Conservation (phyloP, 2,888 invertebrate genomes). For the Clitarchus hookeri region DNA sequence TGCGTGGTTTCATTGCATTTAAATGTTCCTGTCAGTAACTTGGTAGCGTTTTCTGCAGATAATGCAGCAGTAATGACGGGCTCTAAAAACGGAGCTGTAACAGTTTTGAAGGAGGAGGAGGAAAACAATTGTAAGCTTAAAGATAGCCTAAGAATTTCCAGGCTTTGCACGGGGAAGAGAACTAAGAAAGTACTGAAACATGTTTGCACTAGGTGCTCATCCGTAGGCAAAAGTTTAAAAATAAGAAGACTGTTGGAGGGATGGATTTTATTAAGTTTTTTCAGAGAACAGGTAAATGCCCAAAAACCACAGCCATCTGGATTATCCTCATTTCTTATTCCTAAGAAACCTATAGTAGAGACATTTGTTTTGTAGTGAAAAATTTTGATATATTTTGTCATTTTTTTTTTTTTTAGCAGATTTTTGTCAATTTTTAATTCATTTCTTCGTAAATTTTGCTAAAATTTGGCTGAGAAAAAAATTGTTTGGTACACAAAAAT, state of each 20-base stretch:
- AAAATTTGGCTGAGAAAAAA: no score
- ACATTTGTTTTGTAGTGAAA: neutral
- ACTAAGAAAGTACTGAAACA: neutral
- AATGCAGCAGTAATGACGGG: slow-evolving; percentile 7
- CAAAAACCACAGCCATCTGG: neutral
- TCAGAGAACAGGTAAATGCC: neutral
- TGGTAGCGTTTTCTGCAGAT: neutral
- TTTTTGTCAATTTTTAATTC: no score
- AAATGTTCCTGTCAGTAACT: neutral
- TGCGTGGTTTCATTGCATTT: neutral
- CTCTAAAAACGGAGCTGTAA: neutral
- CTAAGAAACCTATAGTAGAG: neutral
- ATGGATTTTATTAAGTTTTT: neutral
- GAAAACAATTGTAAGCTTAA: neutral
- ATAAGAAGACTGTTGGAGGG: no score
- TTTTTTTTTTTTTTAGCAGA: no score
- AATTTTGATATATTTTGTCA: no score
- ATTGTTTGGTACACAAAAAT: no score
- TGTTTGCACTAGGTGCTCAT: neutral
- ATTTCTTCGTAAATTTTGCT: no score
- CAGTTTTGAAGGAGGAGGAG: neutral
- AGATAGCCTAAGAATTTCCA: neutral
- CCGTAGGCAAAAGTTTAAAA: neutral
- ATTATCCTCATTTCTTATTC: neutral
- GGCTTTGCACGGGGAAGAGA: neutral